Evolutionary conservation across 2,888 invertebrate species (phyloP).

Genomic region (Lysandra bellargus): DNA sequence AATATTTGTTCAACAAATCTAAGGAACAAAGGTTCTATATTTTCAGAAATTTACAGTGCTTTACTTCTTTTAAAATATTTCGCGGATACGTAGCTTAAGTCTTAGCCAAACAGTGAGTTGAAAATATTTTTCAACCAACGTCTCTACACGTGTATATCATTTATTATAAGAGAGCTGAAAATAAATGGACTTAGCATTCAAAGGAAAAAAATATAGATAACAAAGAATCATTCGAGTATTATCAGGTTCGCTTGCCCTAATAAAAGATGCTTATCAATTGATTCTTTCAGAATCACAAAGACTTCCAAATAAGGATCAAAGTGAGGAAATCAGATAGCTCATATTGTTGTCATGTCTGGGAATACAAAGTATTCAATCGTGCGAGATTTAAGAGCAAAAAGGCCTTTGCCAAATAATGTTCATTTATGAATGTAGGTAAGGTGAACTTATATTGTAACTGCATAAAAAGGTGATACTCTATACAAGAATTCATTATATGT

Average conservation of each 20-base stretch:
- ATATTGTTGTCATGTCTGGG: neutral
- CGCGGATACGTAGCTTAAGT: no score
- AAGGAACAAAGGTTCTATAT: neutral
- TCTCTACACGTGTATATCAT: neutral
- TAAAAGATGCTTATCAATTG: slow-evolving; percentile 16
- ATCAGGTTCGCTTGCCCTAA: neutral
- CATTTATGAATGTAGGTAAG: neutral
- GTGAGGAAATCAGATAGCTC: slow-evolving; percentile 14
- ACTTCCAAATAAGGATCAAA: slow-evolving; percentile 18
- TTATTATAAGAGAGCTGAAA: neutral
- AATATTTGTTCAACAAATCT: neutral
- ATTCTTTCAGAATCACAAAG: slow-evolving; percentile 22
- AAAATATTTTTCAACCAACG: no score
- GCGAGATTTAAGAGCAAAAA: neutral
- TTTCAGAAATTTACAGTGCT: neutral
- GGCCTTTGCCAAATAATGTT: neutral
- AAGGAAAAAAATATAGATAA: neutral
- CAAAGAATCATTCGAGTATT: neutral
- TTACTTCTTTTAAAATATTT: neutral
- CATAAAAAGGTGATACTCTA: no score
- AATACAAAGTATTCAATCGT: neutral
- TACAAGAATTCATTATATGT: no score
- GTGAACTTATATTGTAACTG: neutral
- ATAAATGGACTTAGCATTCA: neutral
- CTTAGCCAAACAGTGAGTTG: neutral